These are phyloP conservation scores for Acanthosepion pharaonis DNA, from an alignment of 2,888 invertebrate genomes.

Conservation along the genomic window DNA sequence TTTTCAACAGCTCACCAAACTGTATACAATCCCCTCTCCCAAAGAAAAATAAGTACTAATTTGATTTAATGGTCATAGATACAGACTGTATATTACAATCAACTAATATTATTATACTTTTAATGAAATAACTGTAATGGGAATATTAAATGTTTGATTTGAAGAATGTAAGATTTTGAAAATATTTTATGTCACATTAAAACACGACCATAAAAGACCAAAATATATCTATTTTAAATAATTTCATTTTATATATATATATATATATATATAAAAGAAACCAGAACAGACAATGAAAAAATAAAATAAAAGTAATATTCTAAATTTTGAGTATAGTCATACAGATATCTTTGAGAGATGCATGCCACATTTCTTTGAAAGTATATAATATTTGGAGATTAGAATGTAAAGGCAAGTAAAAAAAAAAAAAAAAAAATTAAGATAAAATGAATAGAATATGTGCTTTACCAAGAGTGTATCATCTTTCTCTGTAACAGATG, in stretches of 20 bases:
- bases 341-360: background rate
- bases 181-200: no score
- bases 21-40: no score
- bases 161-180: no score
- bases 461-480: conserved; percentile 37
- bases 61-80: no score
- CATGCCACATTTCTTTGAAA: background rate
- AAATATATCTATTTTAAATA: no score
- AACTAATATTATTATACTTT: no score
- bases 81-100: no score
- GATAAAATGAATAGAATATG: background rate
- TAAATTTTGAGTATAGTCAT: background rate
- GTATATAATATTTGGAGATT: background rate
- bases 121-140: no score
- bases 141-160: no score
- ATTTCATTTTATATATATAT: background rate
- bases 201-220: no score
- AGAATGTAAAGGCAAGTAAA: background rate
- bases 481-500: conserved; percentile 37
- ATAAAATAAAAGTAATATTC: background rate
- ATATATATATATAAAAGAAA: background rate
- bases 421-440: background rate
- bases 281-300: background rate
- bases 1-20: no score
- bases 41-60: no score